Conservation (phyloP, 2,888 invertebrate species). For the Mimas tiliae region DNA sequence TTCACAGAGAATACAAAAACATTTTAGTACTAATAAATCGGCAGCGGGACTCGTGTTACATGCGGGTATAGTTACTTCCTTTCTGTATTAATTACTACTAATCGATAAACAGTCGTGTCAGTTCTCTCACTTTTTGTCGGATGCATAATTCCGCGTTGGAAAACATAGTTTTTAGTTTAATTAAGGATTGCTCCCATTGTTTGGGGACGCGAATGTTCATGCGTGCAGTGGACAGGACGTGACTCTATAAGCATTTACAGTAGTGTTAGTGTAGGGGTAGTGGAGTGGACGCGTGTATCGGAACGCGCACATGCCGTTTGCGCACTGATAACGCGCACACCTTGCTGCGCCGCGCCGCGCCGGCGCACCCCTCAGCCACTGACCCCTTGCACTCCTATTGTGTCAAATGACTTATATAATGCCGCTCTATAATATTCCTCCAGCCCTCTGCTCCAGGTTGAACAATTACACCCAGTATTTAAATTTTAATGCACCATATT, state of each 20-base stretch:
- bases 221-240: constrained; percentile 57
- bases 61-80: constrained; percentile 65
- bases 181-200: constrained; percentile 57
- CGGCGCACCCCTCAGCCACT: constrained; percentile 66
- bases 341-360: constrained; percentile 76
- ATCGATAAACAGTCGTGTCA: constrained; percentile 57
- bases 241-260: constrained; percentile 50
- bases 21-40: constrained; percentile 8
- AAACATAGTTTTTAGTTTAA: constrained; percentile 11
- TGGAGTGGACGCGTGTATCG: constrained; percentile 68
- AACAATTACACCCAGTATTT: constrained; percentile 22
- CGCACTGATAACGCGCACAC: constrained; percentile 81
- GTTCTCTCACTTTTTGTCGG: constrained; percentile 35
- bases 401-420: constrained; percentile 32
- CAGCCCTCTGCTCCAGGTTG: constrained; percentile 8
- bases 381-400: constrained; percentile 68
- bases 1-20: constrained; percentile 9
- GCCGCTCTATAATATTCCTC: neutral
- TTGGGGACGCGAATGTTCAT: constrained; percentile 60
- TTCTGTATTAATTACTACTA: constrained; percentile 58
- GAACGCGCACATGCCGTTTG: constrained; percentile 76
- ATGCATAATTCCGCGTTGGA: constrained; percentile 44
- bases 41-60: constrained; percentile 44
- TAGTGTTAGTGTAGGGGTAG: constrained; percentile 54
- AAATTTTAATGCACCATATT: constrained; percentile 13